Evolutionary conservation across 2,113 vertebrate species (phyloP), one percentile per base, ranked within the genome.

Genomic region (Oryzias javanicus): DNA sequence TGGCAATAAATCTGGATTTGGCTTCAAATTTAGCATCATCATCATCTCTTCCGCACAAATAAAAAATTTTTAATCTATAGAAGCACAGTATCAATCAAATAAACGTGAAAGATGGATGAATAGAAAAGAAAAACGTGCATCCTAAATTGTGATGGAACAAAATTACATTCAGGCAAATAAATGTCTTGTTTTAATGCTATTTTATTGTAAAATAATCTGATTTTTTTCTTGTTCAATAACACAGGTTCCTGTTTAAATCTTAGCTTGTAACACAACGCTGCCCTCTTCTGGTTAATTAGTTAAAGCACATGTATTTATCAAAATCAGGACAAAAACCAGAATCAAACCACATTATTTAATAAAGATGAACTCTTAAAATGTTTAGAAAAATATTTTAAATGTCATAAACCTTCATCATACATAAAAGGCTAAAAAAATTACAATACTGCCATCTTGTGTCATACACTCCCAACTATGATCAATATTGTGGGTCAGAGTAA

Each of bases 1-100:
- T 29, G 54, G 51, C 6, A 20, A 53, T 47, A 40, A 29, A 35
- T 29, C 42, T 61, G 49, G 45, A 41, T 41, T 57, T 20, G 51
- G 64, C 52, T 70, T 70, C 25, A 57, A 25, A 63, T 77, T 73
- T 67, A 72, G 78, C 81, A 73, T 56, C 64, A 81, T 70, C 44
- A 81, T 70, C 44, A 48, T 54, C 53, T 55, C 6, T 17, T 53
- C 49, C 48, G 51, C 20, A 55, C 14, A 22, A 40, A 12, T 29
- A 35, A 61, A 54, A 49, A n/a, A 53, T 80, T 65, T 74, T 60
- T 46, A 63, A 20, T 71, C 47, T 65, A 25, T 71, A 70, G 22
- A 50, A 54, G 61, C 45, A 62, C 63, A 61, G 46, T 2, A 27
- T 24, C 49, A 44, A 63, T n/a, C 20, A 41, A 16, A 58, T 22